A percentile compares a stretch with the other conserved stretches of the same genome.
Evolutionary conservation across 30 jellyfish, hydroid and myxozoan genomes (phyloP).

Genomic region (Hydractinia symbiolongicarpus): DNA sequence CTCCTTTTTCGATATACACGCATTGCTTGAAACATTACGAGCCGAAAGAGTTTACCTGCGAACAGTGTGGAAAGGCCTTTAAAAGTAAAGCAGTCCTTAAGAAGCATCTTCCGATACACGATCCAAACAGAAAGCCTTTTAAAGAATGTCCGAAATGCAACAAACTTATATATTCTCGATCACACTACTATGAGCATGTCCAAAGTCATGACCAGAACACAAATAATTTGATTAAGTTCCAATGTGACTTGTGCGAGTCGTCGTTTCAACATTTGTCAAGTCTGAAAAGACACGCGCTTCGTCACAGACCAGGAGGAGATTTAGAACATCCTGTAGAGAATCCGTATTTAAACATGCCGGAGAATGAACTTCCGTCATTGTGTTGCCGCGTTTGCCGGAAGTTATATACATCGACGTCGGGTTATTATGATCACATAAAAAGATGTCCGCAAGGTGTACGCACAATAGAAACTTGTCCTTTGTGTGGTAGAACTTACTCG

Average conservation of each 20-base stretch:
- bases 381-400: slow-evolving; percentile 23
- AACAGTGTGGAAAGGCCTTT: slow-evolving; percentile 14
- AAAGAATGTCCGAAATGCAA: slow-evolving; percentile 17
- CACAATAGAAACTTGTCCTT: neutral
- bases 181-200: slow-evolving; percentile 12
- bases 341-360: slow-evolving; percentile 11
- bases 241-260: slow-evolving; percentile 18
- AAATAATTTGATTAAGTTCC: neutral
- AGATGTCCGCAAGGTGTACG: slow-evolving; percentile 11
- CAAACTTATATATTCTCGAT: neutral
- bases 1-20: slow-evolving; percentile 13
- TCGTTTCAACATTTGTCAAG: slow-evolving; percentile 17
- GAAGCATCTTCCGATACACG: slow-evolving; percentile 1
- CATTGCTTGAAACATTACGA: slow-evolving; percentile 10
- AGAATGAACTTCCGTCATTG: neutral
- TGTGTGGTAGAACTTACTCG: neutral
- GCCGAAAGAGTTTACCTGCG: slow-evolving; percentile 3
- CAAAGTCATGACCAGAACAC: slow-evolving; percentile 4
- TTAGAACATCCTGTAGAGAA: slow-evolving; percentile 18
- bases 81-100: neutral
- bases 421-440: slow-evolving; percentile 20
- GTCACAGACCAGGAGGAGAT: slow-evolving; percentile 28
- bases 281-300: slow-evolving; percentile 15
- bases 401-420: slow-evolving; percentile 9
- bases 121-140: slow-evolving; percentile 8